These are phyloP conservation scores for Galendromus occidentalis DNA, from an alignment of 1,140 invertebrate species.

Conservation along the genomic window DNA sequence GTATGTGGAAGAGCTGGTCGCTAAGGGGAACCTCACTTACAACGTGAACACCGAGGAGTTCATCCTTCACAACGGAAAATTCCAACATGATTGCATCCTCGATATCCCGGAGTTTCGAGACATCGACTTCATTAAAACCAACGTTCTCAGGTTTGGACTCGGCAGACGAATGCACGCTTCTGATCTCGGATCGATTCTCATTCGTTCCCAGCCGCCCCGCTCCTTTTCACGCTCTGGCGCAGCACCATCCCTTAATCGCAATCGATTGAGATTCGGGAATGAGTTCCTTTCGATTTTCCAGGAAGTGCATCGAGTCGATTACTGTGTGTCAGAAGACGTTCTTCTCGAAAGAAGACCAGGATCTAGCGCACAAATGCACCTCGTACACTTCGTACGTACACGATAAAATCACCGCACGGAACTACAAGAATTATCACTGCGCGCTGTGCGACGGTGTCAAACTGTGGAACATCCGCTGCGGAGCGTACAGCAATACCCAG, in stretches of 20 bases:
- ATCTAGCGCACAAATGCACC: background rate
- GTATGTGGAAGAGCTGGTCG: background rate
- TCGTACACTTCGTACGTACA: constrained; percentile 5
- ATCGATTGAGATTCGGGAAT: background rate
- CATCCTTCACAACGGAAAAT: constrained; percentile 1
- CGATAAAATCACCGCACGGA: background rate
- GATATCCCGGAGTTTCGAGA: constrained; percentile 1
- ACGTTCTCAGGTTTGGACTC: background rate
- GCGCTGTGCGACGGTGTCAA: constrained; percentile 2
- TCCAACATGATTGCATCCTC: constrained; percentile 1
- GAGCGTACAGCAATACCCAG: constrained; percentile 1
- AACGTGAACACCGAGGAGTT: constrained; percentile 9
- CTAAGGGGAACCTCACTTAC: background rate
- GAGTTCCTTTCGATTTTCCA: background rate
- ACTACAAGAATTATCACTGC: constrained; percentile 8
- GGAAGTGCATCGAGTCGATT: background rate
- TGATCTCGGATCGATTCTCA: background rate
- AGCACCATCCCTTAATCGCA: background rate
- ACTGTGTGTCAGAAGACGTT: constrained; percentile 7
- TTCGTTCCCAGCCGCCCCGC: background rate
- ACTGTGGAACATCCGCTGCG: background rate
- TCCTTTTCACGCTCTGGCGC: background rate
- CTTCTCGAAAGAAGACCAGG: constrained; percentile 8
- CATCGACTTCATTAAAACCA: constrained; percentile 8
- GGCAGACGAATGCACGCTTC: too few relatives aligned